Evolutionary conservation across 2,888 invertebrate genomes (phyloP).

Genomic region (Drosophila testacea): DNA sequence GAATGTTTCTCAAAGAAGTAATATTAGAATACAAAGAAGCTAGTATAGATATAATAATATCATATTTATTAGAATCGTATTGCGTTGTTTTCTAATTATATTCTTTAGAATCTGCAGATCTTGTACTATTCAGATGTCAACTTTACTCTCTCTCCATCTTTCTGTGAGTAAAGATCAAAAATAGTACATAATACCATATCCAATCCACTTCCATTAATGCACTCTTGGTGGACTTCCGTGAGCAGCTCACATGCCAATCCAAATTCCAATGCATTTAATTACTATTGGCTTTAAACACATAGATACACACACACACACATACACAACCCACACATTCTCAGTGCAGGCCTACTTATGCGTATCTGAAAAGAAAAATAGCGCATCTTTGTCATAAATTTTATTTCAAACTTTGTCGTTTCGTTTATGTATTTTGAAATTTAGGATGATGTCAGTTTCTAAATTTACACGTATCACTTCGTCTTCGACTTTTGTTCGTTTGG

Average conservation of each 20-base stretch:
- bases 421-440: conserved; percentile 41
- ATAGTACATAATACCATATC: conserved; percentile 12
- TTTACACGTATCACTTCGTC: conserved; percentile 29
- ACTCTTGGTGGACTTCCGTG: conserved; percentile 34
- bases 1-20: too few species aligned
- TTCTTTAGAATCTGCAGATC: neutral
- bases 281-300: conserved; percentile 37
- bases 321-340: conserved; percentile 1
- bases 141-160: neutral
- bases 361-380: neutral
- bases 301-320: neutral
- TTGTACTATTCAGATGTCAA: neutral
- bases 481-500: neutral
- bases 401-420: conserved; percentile 41
- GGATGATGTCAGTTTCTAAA: conserved; percentile 66
- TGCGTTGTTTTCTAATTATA: neutral
- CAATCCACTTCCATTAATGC: conserved; percentile 15
- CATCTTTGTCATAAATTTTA: conserved; percentile 48
- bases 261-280: conserved; percentile 41
- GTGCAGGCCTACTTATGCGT: conserved; percentile 7
- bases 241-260: conserved; percentile 24
- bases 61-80: neutral
- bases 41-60: neutral
- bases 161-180: neutral
- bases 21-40: too few species aligned